Conservation (phyloP, 1,140 invertebrate genomes). For the Nasonia longicornis region DNA sequence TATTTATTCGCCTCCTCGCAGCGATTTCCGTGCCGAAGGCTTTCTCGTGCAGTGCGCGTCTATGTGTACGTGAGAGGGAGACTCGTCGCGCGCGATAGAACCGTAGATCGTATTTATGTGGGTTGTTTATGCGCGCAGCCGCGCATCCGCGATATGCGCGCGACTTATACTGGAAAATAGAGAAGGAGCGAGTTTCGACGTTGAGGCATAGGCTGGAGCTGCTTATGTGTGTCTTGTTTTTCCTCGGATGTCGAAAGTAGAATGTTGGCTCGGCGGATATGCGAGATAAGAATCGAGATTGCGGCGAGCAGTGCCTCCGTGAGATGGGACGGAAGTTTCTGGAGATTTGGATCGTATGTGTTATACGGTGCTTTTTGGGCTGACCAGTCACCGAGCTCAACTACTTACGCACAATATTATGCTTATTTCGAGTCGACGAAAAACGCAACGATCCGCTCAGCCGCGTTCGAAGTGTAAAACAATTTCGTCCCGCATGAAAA, state of each 20-base stretch:
- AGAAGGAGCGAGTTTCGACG: background rate
- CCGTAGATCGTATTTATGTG: slow-evolving; percentile 39
- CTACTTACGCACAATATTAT: too few species aligned
- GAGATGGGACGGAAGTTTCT: too few species aligned
- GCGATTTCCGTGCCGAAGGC: slow-evolving; percentile 24
- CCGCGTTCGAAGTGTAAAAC: background rate
- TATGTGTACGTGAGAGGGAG: background rate
- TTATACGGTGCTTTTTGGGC: too few species aligned
- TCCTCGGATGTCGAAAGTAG: background rate
- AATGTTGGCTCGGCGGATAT: too few species aligned
- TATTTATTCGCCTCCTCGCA: slow-evolving; percentile 13
- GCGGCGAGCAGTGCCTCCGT: too few species aligned
- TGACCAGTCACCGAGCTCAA: too few species aligned
- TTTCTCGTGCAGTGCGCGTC: background rate
- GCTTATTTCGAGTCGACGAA: too few species aligned
- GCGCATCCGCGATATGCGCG: slow-evolving; percentile 25
- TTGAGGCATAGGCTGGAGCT: background rate
- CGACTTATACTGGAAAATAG: background rate
- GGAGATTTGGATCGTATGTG: too few species aligned
- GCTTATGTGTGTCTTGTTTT: background rate
- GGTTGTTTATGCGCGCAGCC: slow-evolving; percentile 26
- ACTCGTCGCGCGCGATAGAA: slow-evolving; percentile 20
- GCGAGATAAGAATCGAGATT: too few species aligned
- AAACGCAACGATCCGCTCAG: too few species aligned
- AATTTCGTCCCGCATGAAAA: background rate